Evolutionary conservation across 2,113 vertebrate genomes (phyloP).

Genomic region (Probosciger aterrimus): DNA sequence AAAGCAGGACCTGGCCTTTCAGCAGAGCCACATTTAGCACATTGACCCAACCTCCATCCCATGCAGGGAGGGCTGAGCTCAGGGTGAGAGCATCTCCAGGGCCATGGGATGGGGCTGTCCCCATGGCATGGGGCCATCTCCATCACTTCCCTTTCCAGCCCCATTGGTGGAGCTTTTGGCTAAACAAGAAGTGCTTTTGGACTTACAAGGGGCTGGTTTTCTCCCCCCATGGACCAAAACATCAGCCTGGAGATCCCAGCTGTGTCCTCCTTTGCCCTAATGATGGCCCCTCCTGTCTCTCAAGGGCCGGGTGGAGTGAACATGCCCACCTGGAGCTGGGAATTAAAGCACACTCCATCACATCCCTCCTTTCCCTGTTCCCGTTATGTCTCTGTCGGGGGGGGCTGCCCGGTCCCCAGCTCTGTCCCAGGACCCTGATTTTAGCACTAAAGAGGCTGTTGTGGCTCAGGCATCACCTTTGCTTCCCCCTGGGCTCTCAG

Average conservation of each 20-base stretch:
- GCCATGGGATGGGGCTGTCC: rapidly evolving
- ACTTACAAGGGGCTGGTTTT: background rate
- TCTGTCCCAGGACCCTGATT: background rate
- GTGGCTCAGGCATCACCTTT: background rate
- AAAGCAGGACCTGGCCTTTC: background rate
- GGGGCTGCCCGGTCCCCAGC: background rate
- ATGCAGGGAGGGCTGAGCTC: background rate
- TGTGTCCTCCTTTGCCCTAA: background rate
- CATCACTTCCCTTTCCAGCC: background rate
- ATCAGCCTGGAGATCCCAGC: background rate
- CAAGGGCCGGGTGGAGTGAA: background rate
- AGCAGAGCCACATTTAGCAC: rapidly evolving
- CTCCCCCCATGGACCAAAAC: background rate
- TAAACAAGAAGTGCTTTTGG: background rate
- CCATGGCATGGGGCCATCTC: rapidly evolving
- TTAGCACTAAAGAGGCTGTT: rapidly evolving
- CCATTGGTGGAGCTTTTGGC: rapidly evolving
- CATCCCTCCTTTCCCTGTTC: rapidly evolving
- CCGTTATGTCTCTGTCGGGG: rapidly evolving
- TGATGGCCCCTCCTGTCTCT: background rate
- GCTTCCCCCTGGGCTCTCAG: background rate
- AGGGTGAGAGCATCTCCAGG: background rate
- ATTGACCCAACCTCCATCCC: rapidly evolving
- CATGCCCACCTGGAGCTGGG: background rate
- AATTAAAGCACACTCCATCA: rapidly evolving